Conservation (phyloP, 2,888 invertebrate species). For the Lypha dubia region DNA sequence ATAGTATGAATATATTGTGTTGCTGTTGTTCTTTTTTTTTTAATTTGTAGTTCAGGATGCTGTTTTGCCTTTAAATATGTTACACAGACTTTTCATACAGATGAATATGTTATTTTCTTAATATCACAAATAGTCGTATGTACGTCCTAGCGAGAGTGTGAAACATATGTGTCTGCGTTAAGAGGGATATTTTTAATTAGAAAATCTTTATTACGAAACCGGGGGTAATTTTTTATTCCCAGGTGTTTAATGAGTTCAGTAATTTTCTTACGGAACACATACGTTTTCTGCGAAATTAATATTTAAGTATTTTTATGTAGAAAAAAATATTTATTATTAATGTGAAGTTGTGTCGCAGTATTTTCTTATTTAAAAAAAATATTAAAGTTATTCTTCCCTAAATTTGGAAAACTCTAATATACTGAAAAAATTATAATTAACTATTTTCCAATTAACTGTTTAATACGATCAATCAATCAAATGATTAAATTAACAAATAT, state of each 20-base stretch:
- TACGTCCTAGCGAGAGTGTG: neutral
- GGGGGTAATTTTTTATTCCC: slow-evolving; percentile 40
- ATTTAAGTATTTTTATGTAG: neutral
- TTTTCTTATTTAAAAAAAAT: too few species aligned
- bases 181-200: slow-evolving; percentile 67
- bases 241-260: slow-evolving; percentile 47
- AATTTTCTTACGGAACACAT: neutral
- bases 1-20: slow-evolving; percentile 14
- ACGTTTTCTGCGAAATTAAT: neutral
- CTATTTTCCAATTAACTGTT: too few species aligned
- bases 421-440: too few species aligned
- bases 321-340: neutral
- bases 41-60: neutral
- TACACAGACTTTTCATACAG: neutral
- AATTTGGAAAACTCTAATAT: too few species aligned
- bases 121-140: neutral
- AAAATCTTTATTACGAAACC: slow-evolving; percentile 32
- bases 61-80: slow-evolving; percentile 32
- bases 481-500: too few species aligned
- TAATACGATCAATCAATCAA: too few species aligned
- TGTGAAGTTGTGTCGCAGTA: too few species aligned
- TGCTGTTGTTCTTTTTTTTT: neutral
- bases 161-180: slow-evolving; percentile 52
- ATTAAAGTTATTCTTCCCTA: too few species aligned
- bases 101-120: neutral